phyloP scores from a whole-genome alignment of 2,113 vertebrate genomes.

The Oncorhynchus mykiss region DNA sequence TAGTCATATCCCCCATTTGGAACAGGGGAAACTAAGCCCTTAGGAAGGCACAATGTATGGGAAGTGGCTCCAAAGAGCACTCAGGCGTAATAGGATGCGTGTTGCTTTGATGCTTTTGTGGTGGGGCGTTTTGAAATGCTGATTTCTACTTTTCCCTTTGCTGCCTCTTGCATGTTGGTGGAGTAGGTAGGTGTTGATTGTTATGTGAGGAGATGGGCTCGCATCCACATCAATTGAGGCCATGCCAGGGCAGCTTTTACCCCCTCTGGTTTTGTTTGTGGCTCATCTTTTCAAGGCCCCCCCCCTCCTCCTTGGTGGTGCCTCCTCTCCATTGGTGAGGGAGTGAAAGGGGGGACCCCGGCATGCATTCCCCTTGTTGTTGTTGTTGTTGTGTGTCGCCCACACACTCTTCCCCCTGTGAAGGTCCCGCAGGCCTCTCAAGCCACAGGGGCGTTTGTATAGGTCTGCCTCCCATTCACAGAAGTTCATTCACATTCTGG shows the following conservation, averaged over 20 bases:
- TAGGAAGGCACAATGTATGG: conserved; percentile 1
- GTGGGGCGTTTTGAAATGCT: conserved; percentile 65
- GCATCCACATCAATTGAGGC: neutral
- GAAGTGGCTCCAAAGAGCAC: conserved; percentile 27
- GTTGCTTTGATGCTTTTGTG: conserved; percentile 73
- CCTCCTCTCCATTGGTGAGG: conserved; percentile 52
- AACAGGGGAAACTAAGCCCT: conserved; percentile 36
- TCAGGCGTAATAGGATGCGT: conserved; percentile 41
- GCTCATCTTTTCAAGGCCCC: conserved; percentile 55
- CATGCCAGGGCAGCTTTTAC: conserved; percentile 33
- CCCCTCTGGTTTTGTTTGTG: conserved; percentile 53
- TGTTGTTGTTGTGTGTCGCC: conserved; percentile 60
- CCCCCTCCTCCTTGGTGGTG: conserved; percentile 42
- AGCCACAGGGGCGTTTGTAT: conserved; percentile 68
- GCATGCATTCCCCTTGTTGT: conserved; percentile 51
- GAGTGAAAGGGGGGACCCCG: conserved; percentile 40
- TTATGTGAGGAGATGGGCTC: conserved; percentile 55
- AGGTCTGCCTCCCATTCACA: conserved; percentile 73
- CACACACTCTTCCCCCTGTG: conserved; percentile 58
- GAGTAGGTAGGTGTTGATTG: conserved; percentile 73
- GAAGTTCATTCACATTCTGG: conserved; percentile 74
- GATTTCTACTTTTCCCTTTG: conserved; percentile 61
- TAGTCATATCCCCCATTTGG: conserved; percentile 8
- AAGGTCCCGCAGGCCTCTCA: conserved; percentile 43
- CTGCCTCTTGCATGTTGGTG: conserved; percentile 45